Evolutionary conservation across 1,140 invertebrate genomes (phyloP), one percentile per base, ranked within the genome.

Genomic region (Cyclina sinensis): DNA sequence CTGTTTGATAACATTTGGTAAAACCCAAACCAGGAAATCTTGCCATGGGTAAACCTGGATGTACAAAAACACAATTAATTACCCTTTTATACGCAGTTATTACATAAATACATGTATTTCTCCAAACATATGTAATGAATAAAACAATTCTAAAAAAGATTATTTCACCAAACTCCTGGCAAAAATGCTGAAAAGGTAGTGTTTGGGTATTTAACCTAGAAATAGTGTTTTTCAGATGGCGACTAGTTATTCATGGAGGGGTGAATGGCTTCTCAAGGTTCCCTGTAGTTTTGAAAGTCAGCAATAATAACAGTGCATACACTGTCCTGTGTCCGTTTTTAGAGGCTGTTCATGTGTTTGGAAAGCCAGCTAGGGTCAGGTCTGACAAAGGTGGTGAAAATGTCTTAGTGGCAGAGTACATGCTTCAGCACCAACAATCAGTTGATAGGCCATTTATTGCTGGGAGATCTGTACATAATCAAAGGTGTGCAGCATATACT

Each of bases 211-310:
- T 57, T n/a, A 59, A 59, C 9, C 24, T 37, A 16, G 1, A 35
- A 57, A n/a, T 30, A 32, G 16, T 35, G n/a, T 68, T 79, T 80
- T 90, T 48, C 54, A 84, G 82, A 74, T 91, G 90, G 87, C 57
- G 89, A 59, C 57, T 91, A 76, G 83, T 91, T 48, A 87, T 91
- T 18, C 90, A 91, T 87, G 90, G 90, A 14, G 86, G 91, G 35
- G 84, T 90, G 7, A 88, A 91, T 84, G 90, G 90, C 0, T 89
- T 37, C 62, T 91, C 88, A 18, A 84, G 90, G 37, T 39, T 91
- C 7, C 62, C 65, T 12, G 84, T 87, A 37, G 89, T 51, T 68
- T 35, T 91, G 18, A 82, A 85, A 73, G 57, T 78, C 43, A 86
- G 54, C 78, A 86, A 62, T 51, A 86, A 82, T 59, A 91, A 91